Evolutionary conservation across 1,140 invertebrate species (phyloP), one percentile per base, ranked within the genome.

Genomic region (Spodoptera litura): DNA sequence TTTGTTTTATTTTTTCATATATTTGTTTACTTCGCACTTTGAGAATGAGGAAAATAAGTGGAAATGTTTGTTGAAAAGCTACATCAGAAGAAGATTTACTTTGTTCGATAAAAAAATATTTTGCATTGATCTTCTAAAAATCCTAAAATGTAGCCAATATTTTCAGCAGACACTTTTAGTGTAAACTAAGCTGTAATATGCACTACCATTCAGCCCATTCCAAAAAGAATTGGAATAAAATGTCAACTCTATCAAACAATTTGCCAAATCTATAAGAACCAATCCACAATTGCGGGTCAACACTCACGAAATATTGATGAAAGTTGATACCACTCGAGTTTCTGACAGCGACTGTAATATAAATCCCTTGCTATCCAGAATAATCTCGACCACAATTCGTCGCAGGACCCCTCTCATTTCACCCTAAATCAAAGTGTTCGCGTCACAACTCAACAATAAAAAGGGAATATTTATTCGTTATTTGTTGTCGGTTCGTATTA

Each of bases 401-500:
- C 85, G 89, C 85, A 78, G 83, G 82, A 85, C 89, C 91, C 91
- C 91, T 91, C 88, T 86, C 82, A 76, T 83, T 83, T 83, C 82
- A 82, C 91, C 93, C 89, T 90, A 93, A 93, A 92, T 93, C 91
- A 93, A 89, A 92, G 87, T 82, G 88, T 93, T 90, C 86, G 88
- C 89, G 86, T 93, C 90, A 90, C 87, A 90, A 87, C 84, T 88
- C 88, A 87, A 91, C 90, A 89, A 93, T 92, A 94, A 93, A 94
- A 92, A 88, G 83, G 88, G 89, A 91, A 92, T 92, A 92, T 92
- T 90, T 93, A 94, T 93, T 91, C 88, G 88, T 92, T 92, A 94
- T 94, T 94, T 93, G 92, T 94, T 93, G 91, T 93, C 89, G 89
- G 89, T 89, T 94, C 87, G 87, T 86, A 90, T 93, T 94, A 92